These are phyloP conservation scores for Irena cyanogastra DNA, from an alignment of 2,113 vertebrate genomes.

Conservation along the genomic window DNA sequence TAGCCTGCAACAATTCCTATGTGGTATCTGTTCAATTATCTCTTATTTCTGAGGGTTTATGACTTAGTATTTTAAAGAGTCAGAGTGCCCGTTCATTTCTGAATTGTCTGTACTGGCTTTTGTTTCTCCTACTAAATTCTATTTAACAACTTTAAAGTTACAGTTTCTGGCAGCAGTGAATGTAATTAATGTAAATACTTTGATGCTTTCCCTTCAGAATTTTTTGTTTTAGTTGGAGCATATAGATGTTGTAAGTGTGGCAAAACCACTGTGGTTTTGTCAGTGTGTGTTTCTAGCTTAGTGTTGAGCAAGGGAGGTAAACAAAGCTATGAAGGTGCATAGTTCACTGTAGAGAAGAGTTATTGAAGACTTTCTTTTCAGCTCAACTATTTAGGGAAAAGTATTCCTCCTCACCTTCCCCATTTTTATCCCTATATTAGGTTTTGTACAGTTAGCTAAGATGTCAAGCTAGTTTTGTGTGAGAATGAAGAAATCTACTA, in stretches of 20 bases:
- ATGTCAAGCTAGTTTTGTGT: background rate
- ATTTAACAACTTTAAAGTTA: background rate
- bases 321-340: background rate
- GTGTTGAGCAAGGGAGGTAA: background rate
- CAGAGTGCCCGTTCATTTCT: background rate
- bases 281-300: background rate
- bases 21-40: background rate
- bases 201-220: background rate
- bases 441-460: background rate
- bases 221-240: background rate
- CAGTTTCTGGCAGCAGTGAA: background rate
- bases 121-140: background rate
- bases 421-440: background rate
- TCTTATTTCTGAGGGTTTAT: constrained; percentile 8
- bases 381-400: background rate
- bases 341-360: background rate
- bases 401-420: background rate
- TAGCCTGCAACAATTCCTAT: background rate
- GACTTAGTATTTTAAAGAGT: background rate
- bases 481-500: background rate
- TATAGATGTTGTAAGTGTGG: background rate
- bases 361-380: background rate
- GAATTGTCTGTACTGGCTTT: background rate
- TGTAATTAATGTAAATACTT: background rate
- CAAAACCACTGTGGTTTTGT: background rate